Percentiles rank a stretch among this genome's conserved stretches.
Evolutionary conservation across 2,797 vertebrate species (phyloP).

Genomic region (Pogonophryne albipinna): DNA sequence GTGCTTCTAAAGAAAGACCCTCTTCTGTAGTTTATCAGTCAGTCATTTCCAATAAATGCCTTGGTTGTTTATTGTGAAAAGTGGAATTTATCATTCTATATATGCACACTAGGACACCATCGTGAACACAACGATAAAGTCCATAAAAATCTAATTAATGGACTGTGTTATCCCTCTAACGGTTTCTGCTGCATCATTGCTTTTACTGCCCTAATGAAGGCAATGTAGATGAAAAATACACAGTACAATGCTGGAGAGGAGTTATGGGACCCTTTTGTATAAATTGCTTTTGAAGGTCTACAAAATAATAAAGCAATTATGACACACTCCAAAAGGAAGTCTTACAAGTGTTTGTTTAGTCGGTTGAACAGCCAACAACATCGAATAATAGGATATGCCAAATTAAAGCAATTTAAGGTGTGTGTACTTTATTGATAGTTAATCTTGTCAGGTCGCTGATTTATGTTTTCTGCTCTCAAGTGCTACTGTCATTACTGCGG

Average conservation of each 20-base stretch:
- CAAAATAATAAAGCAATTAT: background rate
- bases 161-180: background rate
- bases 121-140: background rate
- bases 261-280: background rate
- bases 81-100: background rate
- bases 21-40: constrained; percentile 7
- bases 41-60: background rate
- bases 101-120: background rate
- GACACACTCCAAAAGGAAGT: background rate
- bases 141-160: background rate
- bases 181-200: background rate
- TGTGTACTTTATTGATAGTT: no score
- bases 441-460: background rate
- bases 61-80: background rate
- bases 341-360: background rate
- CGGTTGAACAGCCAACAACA: background rate
- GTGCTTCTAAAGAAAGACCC: constrained; percentile 18
- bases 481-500: background rate
- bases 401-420: background rate
- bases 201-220: constrained; percentile 1
- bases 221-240: background rate
- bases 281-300: background rate
- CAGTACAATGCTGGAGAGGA: constrained; percentile 2
- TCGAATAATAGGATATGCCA: background rate
- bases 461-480: background rate